Base-by-base conservation (phyloP, 2,888 invertebrate species). In the Nomada flava region DNA sequence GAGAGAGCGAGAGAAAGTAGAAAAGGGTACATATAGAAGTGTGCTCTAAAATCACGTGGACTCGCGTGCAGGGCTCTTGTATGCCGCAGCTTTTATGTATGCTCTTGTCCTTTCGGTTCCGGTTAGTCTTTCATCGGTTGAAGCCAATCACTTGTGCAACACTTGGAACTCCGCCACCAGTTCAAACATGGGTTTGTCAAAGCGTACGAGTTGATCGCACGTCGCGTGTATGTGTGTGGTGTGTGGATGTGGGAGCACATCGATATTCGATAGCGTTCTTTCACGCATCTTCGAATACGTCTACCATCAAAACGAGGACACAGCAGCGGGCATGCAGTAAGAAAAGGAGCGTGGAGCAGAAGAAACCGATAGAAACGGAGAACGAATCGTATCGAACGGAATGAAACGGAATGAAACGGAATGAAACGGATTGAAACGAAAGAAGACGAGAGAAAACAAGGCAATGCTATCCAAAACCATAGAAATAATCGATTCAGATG, bases 171-270 rank as follows among this genome's bases (percentile, higher is more conserved):
- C 68, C 64, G 72, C 79, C 79, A 85, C 86, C 88, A 85, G 88
- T 83, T 83, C 78, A 83, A 86, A 79, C 79, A 80, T 88, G 87
- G 88, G 60, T 77, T 85, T 87, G 79, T 63, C 76, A 60, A 88
- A 85, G 79, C 76, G 71, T 65, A 77, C 69, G 82, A 84, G 70
- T 83, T 85, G 79, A 82, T 86, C 83, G 82, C 82, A 83, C 86
- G 55, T 88, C 69, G 79, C 79, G 81, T 86, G 67, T 63, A 50
- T 79, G 60, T 85, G 52, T 82, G 29, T 76, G 42, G 44, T 52
- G 59, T 57, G 74, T n/a, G 53, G 47, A n/a, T 42, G 70, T 68
- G 69, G 68, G 44, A 85, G 76, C 79, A 70, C 70, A 83, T 65
- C 60, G 70, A 85, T 76, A 55, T 55, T 76, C 77, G 78, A 72